Evolutionary conservation across 2,888 invertebrate species (phyloP).

Genomic region (Emmelina monodactyla): DNA sequence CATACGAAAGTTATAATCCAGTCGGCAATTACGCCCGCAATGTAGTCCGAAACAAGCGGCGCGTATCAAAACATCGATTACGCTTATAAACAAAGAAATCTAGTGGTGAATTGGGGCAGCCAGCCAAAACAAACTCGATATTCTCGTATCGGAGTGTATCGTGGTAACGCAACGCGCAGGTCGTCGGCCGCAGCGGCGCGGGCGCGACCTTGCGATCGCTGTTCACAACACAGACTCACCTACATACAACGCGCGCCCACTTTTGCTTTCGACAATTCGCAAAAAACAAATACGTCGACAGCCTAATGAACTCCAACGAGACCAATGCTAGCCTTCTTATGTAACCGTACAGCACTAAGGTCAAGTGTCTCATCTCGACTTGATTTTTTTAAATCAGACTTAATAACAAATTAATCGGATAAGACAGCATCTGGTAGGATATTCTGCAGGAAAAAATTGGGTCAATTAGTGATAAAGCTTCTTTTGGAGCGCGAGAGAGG

Average conservation of each 20-base stretch:
- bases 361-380: no score
- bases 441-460: conserved; percentile 41
- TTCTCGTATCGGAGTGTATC: background rate
- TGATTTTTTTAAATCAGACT: background rate
- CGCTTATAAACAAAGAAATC: background rate
- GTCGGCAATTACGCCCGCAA: no score
- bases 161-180: conserved; percentile 27
- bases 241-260: conserved; percentile 55
- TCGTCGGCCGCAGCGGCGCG: conserved; percentile 62
- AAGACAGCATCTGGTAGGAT: conserved; percentile 21
- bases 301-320: background rate
- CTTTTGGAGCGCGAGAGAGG: conserved; percentile 30
- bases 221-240: conserved; percentile 57
- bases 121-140: conserved; percentile 2
- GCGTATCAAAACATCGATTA: no score
- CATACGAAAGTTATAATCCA: no score
- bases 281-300: conserved; percentile 30
- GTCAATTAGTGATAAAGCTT: conserved; percentile 49
- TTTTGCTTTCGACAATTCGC: conserved; percentile 63
- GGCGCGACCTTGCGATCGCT: conserved; percentile 59
- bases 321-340: background rate
- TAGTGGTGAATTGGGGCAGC: background rate
- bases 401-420: background rate
- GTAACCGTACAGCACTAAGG: background rate
- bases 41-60: no score